Conservation (phyloP, 1,140 invertebrate genomes). For the Idris sp. region DNA sequence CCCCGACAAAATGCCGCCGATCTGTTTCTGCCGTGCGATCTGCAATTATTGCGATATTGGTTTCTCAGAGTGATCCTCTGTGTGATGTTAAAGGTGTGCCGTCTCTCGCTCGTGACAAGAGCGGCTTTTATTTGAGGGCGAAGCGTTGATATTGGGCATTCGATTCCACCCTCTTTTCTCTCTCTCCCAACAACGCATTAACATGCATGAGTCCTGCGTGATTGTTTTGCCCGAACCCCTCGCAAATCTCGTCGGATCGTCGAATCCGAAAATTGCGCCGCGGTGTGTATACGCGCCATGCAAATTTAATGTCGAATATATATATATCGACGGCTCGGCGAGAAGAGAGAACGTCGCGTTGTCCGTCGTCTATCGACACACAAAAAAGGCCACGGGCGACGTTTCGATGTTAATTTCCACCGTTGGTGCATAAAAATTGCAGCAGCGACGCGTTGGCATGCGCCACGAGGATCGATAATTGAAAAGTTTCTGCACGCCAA, state of each 20-base stretch:
- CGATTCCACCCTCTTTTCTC: constrained; percentile 72
- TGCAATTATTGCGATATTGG: constrained; percentile 74
- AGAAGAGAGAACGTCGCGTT: too few relatives aligned
- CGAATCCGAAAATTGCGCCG: constrained; percentile 66
- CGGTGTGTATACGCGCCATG: constrained; percentile 66
- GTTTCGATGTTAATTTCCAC: constrained; percentile 58
- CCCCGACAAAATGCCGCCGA: constrained; percentile 56
- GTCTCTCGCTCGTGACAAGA: constrained; percentile 34
- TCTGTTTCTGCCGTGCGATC: constrained; percentile 58
- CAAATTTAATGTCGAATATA: constrained; percentile 75
- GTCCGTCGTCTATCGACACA: constrained; percentile 8
- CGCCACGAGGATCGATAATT: constrained; percentile 46
- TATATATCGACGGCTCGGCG: constrained; percentile 52
- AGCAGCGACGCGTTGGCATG: constrained; percentile 12
- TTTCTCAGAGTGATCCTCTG: constrained; percentile 68
- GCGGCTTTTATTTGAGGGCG: constrained; percentile 67
- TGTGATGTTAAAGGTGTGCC: constrained; percentile 54
- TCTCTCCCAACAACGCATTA: constrained; percentile 76
- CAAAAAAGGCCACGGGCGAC: constrained; percentile 49
- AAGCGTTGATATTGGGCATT: constrained; percentile 77
- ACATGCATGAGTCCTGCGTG: constrained; percentile 78
- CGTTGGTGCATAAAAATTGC: constrained; percentile 57
- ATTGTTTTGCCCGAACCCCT: constrained; percentile 77
- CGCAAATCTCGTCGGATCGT: constrained; percentile 71
- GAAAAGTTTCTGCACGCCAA: constrained; percentile 45